Evolutionary conservation across 2,797 vertebrate species (phyloP), one percentile per base, ranked within the genome.

Genomic region (Microchirus variegatus): DNA sequence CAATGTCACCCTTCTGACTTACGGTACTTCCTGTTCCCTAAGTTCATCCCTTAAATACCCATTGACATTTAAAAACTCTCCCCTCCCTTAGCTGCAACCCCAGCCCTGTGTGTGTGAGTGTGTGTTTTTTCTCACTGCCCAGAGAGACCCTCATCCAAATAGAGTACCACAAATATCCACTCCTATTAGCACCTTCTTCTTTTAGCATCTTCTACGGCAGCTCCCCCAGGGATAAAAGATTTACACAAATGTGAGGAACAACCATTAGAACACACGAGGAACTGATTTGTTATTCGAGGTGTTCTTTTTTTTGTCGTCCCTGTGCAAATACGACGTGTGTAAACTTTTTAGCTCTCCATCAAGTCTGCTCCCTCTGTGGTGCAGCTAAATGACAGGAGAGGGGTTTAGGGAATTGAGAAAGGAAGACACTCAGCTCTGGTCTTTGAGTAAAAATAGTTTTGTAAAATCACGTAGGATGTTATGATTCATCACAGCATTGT

Each of bases 361-460:
- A 66, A 63, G 31, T 19, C 68, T 35, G 51, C 60, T 78, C 38
- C 55, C 76, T 78, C 73, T 36, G 52, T 9, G 60, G 55, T 67
- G 53, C 51, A 42, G 57, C 56, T 59, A 62, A 78, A 79, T 73
- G 76, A 79, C 78, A 80, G 71, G 58, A 59, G 40, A 47, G 65
- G 62, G 73, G 82, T 65, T 73, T 66, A 46, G 83, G 73, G 82
- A 78, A 69, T 44, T 69, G 52, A 75, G 58, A 56, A 51, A 67
- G 48, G 52, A 65, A 59, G 67, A 63, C 64, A 67, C 31, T 31
- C 31, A 73, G 64, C 35, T 57, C 19, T 59, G 56, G 57, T 78
- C 54, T 67, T 17, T 13, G 58, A 73, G 46, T 80, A 84, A 87
- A 89, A 83, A 83, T 81, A 82, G 67, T 67, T 56, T 37, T 62